phyloP scores from a whole-genome alignment of 2,888 invertebrate species.

The Drymonia ruficornis region DNA sequence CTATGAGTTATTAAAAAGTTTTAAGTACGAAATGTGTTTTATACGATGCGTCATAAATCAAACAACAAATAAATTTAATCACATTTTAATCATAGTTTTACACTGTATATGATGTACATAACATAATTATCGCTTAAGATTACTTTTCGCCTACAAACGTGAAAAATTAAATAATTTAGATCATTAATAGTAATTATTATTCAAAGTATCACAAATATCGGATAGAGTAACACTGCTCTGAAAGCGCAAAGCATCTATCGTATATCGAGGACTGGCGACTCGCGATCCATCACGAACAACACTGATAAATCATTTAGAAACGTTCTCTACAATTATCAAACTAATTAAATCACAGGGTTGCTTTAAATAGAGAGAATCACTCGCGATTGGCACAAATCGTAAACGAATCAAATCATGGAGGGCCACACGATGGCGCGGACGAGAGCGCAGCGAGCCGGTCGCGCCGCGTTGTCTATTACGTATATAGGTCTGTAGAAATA shows the following conservation, averaged over 20 bases:
- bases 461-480: constrained; percentile 18
- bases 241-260: constrained; percentile 78
- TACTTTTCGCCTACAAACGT: constrained; percentile 78
- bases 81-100: constrained; percentile 77
- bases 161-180: constrained; percentile 85
- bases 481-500: constrained; percentile 18
- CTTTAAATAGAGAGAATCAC: constrained; percentile 44
- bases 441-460: constrained; percentile 31
- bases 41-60: background rate
- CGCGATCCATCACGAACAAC: constrained; percentile 32
- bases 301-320: constrained; percentile 35
- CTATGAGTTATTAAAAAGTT: constrained; percentile 38
- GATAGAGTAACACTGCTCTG: constrained; percentile 78
- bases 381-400: constrained; percentile 48
- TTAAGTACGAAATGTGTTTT: constrained; percentile 12
- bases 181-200: constrained; percentile 81
- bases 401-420: constrained; percentile 27
- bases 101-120: constrained; percentile 73
- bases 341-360: constrained; percentile 51
- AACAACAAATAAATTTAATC: constrained; percentile 64
- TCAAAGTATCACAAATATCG: constrained; percentile 83
- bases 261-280: constrained; percentile 47
- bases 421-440: constrained; percentile 31
- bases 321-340: constrained; percentile 35
- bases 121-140: constrained; percentile 71